Base-by-base conservation (phyloP, 30 jellyfish, hydroid and myxozoan genomes). In the Sanderia malayensis region DNA sequence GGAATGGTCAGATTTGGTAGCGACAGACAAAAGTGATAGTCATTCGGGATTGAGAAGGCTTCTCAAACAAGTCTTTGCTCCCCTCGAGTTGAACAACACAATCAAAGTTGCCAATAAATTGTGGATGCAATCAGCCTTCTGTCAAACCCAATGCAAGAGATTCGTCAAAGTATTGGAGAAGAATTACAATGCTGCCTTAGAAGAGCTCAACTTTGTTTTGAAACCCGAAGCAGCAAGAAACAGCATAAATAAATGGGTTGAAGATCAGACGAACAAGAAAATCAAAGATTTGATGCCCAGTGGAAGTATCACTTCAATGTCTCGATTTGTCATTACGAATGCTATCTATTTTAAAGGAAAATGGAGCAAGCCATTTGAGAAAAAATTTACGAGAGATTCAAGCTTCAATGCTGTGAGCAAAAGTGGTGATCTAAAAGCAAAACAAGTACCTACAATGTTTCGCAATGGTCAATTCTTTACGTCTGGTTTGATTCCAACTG, bases 191-290 rank as follows among this genome's bases (percentile, higher is more conserved):
- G 76, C 86, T 11, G 79, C 9, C 15, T 13, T 83, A 47, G 84
- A 57, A 13, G 53, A 45, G 32, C 62, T 73, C 64, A 73, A 83
- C 64, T 83, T 83, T 30, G 88, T 24, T 13, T 19, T 2, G 57
- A 71, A 64, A 28, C 72, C 95, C 19, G 79, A 55, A 44, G 65
- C 44, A 2, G 53, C 81, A 23, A 69, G 85, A 25, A 30, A 46
- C 28, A 58, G 52, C n/a, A 83, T 83, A 11, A 83, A 83, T 61
- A 44, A 66, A 41, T 83, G 95, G 95, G 95, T 83, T 6, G 84
- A 67, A 33, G 88, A 65, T 6, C 41, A 83, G 46, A 83, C 95
- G 6, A 72, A 63, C 58, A 33, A 64, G 13, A 72, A 57, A 53
- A 83, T 83, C 53, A 73, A 72, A 29, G 88, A 83, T 0, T 27